Percentiles rank a stretch among this genome's conserved stretches.
Evolutionary conservation across 2,797 vertebrate species (phyloP).

Genomic region (Hemitrygon akajei): DNA sequence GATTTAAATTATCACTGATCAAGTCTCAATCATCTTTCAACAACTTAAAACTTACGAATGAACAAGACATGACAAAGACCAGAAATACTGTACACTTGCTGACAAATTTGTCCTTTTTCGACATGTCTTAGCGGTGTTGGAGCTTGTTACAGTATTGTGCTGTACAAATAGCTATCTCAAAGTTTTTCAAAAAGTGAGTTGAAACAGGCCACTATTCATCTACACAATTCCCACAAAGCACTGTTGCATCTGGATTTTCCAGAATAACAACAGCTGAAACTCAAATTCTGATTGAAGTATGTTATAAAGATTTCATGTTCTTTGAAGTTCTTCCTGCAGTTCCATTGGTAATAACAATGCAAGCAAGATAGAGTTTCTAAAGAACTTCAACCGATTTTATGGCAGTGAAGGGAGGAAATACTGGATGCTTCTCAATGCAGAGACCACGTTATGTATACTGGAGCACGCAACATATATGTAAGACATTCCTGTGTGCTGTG

Average conservation of each 20-base stretch:
- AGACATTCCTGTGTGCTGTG: neutral
- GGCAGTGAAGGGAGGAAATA: neutral
- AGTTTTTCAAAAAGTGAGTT: constrained; percentile 56
- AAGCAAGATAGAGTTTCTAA: neutral
- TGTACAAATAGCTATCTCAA: constrained; percentile 58
- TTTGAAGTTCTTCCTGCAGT: neutral
- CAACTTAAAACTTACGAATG: neutral
- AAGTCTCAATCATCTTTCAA: neutral
- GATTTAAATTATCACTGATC: neutral
- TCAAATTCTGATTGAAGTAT: neutral
- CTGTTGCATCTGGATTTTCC: constrained; percentile 10
- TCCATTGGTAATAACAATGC: neutral
- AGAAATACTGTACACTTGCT: constrained; percentile 45
- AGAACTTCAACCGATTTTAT: neutral
- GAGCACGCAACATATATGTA: neutral
- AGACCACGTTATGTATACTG: neutral
- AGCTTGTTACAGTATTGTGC: constrained; percentile 51
- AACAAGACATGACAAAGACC: constrained; percentile 46
- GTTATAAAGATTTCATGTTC: neutral
- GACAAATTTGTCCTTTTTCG: constrained; percentile 48
- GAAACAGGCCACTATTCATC: constrained; percentile 61
- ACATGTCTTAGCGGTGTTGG: constrained; percentile 50
- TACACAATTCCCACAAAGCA: constrained; percentile 40
- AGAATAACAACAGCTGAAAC: neutral
- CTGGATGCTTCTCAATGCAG: neutral